phyloP scores from a whole-genome alignment of 2,888 invertebrate species.

The Marasmarcha lunaedactyla region DNA sequence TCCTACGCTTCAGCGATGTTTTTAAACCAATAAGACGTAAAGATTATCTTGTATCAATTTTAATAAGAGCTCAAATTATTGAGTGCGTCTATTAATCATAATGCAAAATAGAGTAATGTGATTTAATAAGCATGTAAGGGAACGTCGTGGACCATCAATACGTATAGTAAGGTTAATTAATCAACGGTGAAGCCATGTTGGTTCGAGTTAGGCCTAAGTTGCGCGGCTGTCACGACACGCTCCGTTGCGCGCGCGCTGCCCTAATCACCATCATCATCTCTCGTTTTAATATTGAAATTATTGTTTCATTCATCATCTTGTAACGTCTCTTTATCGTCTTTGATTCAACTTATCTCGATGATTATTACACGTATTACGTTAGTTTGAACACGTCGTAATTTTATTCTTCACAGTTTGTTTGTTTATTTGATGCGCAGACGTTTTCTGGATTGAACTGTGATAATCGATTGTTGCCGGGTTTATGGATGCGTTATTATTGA shows the following conservation, averaged over 20 bases:
- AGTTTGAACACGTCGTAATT: conserved; percentile 50
- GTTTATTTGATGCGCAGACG: not conserved
- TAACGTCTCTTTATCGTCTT: conserved; percentile 47
- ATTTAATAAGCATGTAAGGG: not conserved
- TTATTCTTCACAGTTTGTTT: conserved; percentile 23
- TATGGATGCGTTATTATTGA: conserved; percentile 51
- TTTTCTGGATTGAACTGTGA: not conserved
- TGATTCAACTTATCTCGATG: conserved; percentile 51
- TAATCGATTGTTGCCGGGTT: conserved; percentile 32
- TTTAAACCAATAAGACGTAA: not conserved
- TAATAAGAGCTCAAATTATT: not conserved
- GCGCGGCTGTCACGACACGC: conserved; percentile 39
- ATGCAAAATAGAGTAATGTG: not conserved
- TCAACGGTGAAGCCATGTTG: conserved; percentile 37
- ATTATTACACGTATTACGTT: conserved; percentile 63
- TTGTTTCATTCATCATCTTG: conserved; percentile 59
- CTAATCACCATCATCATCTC: conserved; percentile 50
- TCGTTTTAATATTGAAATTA: conserved; percentile 55
- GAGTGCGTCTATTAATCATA: not conserved
- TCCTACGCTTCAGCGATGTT: not conserved
- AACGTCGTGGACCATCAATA: conserved; percentile 35
- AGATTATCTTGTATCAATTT: not conserved
- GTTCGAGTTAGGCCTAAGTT: conserved; percentile 56
- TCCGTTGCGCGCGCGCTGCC: conserved; percentile 34
- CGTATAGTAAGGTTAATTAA: conserved; percentile 46